Base-by-base conservation (phyloP, 2,888 invertebrate genomes). In the Spisula subtruncata region DNA sequence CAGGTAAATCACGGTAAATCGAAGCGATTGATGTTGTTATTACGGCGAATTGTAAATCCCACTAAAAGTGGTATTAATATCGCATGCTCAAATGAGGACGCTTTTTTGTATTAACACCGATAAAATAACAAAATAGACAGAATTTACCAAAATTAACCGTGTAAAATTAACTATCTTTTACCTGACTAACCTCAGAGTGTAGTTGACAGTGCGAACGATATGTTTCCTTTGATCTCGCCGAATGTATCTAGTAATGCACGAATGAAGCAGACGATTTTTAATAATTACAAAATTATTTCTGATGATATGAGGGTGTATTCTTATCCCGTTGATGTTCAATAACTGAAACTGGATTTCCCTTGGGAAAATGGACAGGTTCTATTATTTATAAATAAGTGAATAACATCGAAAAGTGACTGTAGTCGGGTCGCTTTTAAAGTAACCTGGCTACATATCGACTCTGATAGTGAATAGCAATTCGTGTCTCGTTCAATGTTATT, bases 201-300 rank as follows among this genome's bases (percentile, higher is more conserved):
- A 75, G 32, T 75, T 18, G 32, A 75, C 35, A 16, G 18, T 10
- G 16, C 75, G 2, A 35, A 35, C 32, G 75, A 75, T 75, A 75
- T 35, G 75, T 75, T 75, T 4, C 18, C 35, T 75, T 75, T 32
- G 75, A 75, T 75, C 75, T 75, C 75, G 35, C 75, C 75, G 75
- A 75, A 75, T 35, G 32, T 75, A 75, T 75, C 75, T 75, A 14
- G 35, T 75, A 75, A 75, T 75, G 35, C 25, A 75, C 75, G 75
- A 75, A 75, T 75, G 35, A 35, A 75, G 75, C 75, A 75, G 75
- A 75, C 75, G 75, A 75, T 75, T 75, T 75, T 75, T 75, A 32
- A 75, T 75, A 75, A 75, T 75, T 75, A 75, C 35, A 75, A 75
- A 75, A 75, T 75, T 71, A 71, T 71, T 75, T 32, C 75, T 75